phyloP scores from a whole-genome alignment of 1,140 invertebrate species.

The Geopemphigus sp. region DNA sequence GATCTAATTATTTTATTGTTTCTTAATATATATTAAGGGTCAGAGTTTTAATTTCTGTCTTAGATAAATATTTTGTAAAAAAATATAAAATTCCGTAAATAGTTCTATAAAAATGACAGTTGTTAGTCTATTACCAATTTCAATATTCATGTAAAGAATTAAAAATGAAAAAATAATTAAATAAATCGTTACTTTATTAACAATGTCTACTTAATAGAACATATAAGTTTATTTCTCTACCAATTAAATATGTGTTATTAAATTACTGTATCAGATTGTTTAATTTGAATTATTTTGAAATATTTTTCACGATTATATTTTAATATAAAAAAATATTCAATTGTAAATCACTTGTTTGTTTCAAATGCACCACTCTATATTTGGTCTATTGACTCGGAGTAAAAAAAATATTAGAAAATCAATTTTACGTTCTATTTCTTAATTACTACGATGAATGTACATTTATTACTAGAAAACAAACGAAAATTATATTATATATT shows the following conservation, averaged over 20 bases:
- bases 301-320: neutral
- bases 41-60: too few species aligned
- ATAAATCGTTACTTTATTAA: neutral
- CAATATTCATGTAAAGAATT: neutral
- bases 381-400: neutral
- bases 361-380: neutral
- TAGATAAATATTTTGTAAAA: constrained; percentile 6
- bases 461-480: neutral
- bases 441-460: neutral
- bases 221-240: constrained; percentile 25
- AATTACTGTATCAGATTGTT: constrained; percentile 3
- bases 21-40: neutral
- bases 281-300: neutral
- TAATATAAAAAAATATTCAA: neutral
- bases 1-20: constrained; percentile 19
- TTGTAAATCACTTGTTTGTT: neutral
- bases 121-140: neutral
- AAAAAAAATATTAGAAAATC: neutral
- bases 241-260: constrained; percentile 14
- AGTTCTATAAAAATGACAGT: neutral
- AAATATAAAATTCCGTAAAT: neutral
- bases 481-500: neutral
- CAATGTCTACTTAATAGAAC: neutral
- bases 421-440: neutral
- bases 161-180: too few species aligned